Evolutionary conservation across 2,797 vertebrate genomes (phyloP).

Genomic region (Hydrophis major): DNA sequence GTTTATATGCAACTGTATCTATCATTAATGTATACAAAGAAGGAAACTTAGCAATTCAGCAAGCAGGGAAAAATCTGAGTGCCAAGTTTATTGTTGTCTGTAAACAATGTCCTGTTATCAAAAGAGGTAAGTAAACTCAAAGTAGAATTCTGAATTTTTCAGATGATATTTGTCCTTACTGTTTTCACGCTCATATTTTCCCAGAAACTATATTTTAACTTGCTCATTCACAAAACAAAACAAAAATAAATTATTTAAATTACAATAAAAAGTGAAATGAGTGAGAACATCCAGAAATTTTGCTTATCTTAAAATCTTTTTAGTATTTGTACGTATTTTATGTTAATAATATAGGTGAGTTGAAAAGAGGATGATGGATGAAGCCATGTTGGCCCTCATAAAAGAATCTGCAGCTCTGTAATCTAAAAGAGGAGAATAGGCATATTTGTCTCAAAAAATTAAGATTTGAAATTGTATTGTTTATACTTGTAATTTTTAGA

Average conservation of each 20-base stretch:
- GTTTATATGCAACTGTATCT: slow-evolving; percentile 86
- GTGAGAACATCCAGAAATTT: not conserved
- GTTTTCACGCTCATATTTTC: not conserved
- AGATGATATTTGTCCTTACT: not conserved
- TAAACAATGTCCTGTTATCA: slow-evolving; percentile 92
- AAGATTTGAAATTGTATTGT: not conserved
- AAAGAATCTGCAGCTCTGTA: not conserved
- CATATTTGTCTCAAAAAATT: not conserved
- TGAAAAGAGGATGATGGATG: not conserved
- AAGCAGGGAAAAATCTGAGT: slow-evolving; percentile 96
- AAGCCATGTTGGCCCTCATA: not conserved
- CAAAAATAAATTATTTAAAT: slow-evolving; percentile 4
- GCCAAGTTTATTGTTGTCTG: slow-evolving; percentile 89
- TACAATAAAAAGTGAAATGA: not conserved
- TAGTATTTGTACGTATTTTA: not conserved
- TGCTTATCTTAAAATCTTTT: not conserved
- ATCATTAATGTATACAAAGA: slow-evolving; percentile 96
- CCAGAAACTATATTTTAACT: not conserved
- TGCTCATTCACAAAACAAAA: slow-evolving; percentile 10
- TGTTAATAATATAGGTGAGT: not conserved
- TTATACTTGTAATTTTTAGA: not conserved
- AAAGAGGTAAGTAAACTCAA: slow-evolving; percentile 83
- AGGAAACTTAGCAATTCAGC: slow-evolving; percentile 90
- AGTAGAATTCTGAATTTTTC: slow-evolving; percentile 4
- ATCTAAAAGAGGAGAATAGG: not conserved